Evolutionary conservation across 2,888 invertebrate species (phyloP), one percentile per base, ranked within the genome.

Genomic region (Hipparchia sbordonii): DNA sequence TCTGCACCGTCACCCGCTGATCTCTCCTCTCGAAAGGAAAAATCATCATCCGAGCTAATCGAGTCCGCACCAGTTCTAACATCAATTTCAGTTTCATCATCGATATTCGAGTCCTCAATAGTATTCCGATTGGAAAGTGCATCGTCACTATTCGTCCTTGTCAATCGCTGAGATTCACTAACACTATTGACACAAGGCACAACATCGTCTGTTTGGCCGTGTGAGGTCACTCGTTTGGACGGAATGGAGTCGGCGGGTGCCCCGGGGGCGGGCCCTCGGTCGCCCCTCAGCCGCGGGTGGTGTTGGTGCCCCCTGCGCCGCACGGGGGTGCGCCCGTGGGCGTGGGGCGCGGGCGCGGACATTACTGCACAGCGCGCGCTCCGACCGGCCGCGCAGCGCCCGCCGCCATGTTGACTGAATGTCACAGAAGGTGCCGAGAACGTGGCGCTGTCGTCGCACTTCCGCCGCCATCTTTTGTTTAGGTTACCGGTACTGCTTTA

Each of bases 291-390:
- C 77, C 96, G 95, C 86, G 96, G 96, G 93, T 96, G 96, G 91
- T 96, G 96, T 90, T 96, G 96, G 89, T 96, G 96, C 79, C 96
- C 96, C 89, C 96, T 95, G 87, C 96, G 96, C 89, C 94, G 95
- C 84, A 89, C 94, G 89, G 93, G 94, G 93, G 90, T 94, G 94
- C 93, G 95, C 92, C 93, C 94, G 91, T 88, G 90, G 89, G 92
- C 91, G 93, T 94, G 92, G 93, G 94, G 91, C 90, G 91, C 90
- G 89, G 94, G 89, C 90, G 90, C 90, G 90, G 95, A 95, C 95
- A 95, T 95, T 82, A 90, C 91, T 91, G 89, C 84, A 82, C 87
- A 82, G 84, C 84, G 85, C 90, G 88, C 90, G 86, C 86, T 84
- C 86, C 85, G 87, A 82, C 89, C 89, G 89, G 85, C 91, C 89